These are phyloP conservation scores for Emmelina monodactyla DNA, from an alignment of 2,888 invertebrate species.

Conservation along the genomic window DNA sequence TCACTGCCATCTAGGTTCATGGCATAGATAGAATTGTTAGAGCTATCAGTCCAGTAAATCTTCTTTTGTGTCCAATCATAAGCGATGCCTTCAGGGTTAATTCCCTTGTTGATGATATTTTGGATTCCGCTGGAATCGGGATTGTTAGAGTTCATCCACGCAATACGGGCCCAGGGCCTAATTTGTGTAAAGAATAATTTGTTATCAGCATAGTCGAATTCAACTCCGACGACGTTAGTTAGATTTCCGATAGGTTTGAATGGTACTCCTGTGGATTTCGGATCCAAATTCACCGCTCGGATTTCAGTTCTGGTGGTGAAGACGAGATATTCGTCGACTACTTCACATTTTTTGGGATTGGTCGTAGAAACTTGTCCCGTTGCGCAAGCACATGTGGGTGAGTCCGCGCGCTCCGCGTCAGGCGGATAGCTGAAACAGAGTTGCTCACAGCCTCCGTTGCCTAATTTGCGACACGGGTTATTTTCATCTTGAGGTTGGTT, in stretches of 20 bases:
- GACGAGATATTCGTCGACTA: slow-evolving; percentile 88
- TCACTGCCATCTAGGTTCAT: slow-evolving; percentile 91
- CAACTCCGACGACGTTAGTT: slow-evolving; percentile 93
- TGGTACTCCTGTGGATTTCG: slow-evolving; percentile 80
- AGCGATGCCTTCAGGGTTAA: slow-evolving; percentile 92
- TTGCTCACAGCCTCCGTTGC: slow-evolving; percentile 90
- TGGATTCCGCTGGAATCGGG: slow-evolving; percentile 71
- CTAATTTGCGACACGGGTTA: slow-evolving; percentile 79
- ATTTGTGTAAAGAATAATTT: slow-evolving; percentile 93
- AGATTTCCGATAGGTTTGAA: slow-evolving; percentile 86
- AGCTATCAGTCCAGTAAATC: slow-evolving; percentile 97
- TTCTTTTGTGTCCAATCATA: slow-evolving; percentile 99
- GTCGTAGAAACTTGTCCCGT: slow-evolving; percentile 77
- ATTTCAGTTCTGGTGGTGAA: slow-evolving; percentile 96
- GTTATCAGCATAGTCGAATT: slow-evolving; percentile 91
- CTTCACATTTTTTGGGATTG: slow-evolving; percentile 77
- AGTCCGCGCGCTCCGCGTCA: slow-evolving; percentile 60
- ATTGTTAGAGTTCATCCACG: slow-evolving; percentile 77
- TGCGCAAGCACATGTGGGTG: slow-evolving; percentile 89
- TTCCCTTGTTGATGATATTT: slow-evolving; percentile 77
- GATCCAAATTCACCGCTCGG: slow-evolving; percentile 87
- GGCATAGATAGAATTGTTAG: slow-evolving; percentile 92
- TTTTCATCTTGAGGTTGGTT: slow-evolving; percentile 86
- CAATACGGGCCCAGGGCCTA: slow-evolving; percentile 88
- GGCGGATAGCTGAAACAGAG: slow-evolving; percentile 93